phyloP scores from a whole-genome alignment of 2,888 invertebrate genomes.

The Miltochrista miniata region DNA sequence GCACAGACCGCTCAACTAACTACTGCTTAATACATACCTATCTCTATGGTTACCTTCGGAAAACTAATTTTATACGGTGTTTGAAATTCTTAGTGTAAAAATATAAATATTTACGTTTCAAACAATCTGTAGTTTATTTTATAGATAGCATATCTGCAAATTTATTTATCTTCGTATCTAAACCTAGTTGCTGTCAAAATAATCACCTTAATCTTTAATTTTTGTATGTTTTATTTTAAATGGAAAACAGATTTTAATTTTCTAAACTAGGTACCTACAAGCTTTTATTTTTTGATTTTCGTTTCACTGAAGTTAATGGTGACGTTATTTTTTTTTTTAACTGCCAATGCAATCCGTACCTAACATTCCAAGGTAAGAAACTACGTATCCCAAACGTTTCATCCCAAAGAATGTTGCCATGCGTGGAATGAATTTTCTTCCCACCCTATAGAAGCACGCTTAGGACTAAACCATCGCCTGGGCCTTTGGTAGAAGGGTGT shows the following conservation, averaged over 20 bases:
- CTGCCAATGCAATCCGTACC: too few species aligned
- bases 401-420: too few species aligned
- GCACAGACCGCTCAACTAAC: constrained; percentile 12
- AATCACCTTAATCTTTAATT: neutral
- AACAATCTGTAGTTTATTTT: neutral
- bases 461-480: too few species aligned
- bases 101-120: neutral
- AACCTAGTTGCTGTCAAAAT: neutral
- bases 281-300: too few species aligned
- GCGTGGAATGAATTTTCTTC: too few species aligned
- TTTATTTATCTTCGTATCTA: neutral
- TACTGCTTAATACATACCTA: neutral
- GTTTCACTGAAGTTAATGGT: neutral
- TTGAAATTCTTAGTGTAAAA: neutral
- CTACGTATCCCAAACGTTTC: too few species aligned
- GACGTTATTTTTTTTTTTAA: too few species aligned
- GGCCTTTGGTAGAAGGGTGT: too few species aligned
- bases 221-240: neutral
- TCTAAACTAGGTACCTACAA: too few species aligned
- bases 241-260: too few species aligned
- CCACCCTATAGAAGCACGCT: too few species aligned
- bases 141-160: neutral
- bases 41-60: neutral
- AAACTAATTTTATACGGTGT: constrained; percentile 3
- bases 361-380: too few species aligned